Evolutionary conservation across 2,797 vertebrate genomes (phyloP).

Genomic region (Enteromius trimaculatus): DNA sequence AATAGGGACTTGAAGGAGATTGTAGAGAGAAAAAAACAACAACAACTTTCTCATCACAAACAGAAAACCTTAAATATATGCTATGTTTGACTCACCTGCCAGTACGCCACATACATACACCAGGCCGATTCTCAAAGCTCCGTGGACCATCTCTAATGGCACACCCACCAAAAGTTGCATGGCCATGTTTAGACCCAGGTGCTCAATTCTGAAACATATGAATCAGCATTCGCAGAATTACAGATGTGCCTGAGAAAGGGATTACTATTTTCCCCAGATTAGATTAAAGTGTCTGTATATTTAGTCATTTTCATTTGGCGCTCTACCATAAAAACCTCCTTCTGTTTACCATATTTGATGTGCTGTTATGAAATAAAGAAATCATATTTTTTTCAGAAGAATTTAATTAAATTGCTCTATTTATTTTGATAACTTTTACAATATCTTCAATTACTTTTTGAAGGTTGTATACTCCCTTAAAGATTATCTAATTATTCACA

Average conservation of each 20-base stretch:
- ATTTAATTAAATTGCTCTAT: not conserved
- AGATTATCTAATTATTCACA: not conserved
- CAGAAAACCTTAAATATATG: not conserved
- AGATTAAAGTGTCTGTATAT: not conserved
- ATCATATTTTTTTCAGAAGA: not conserved
- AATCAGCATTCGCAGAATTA: slow-evolving; percentile 13
- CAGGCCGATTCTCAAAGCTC: slow-evolving; percentile 90
- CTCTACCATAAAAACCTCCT: not conserved
- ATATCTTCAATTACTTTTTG: not conserved
- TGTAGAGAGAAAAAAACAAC: not conserved
- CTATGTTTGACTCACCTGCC: slow-evolving; percentile 83
- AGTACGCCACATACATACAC: slow-evolving; percentile 92
- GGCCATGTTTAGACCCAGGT: slow-evolving; percentile 92
- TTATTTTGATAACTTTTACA: not conserved
- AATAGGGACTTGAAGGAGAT: not conserved
- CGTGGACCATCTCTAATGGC: slow-evolving; percentile 97
- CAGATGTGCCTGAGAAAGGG: not conserved
- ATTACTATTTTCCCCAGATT: not conserved
- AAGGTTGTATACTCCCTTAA: not conserved
- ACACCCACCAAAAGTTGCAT: slow-evolving; percentile 96
- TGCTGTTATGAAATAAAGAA: not conserved
- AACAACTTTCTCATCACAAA: not conserved
- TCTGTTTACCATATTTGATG: not conserved
- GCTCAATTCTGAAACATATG: slow-evolving; percentile 86
- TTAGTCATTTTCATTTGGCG: not conserved